These are phyloP conservation scores for Microplitis deprimator DNA, from an alignment of 2,888 invertebrate species.

Conservation along the genomic window DNA sequence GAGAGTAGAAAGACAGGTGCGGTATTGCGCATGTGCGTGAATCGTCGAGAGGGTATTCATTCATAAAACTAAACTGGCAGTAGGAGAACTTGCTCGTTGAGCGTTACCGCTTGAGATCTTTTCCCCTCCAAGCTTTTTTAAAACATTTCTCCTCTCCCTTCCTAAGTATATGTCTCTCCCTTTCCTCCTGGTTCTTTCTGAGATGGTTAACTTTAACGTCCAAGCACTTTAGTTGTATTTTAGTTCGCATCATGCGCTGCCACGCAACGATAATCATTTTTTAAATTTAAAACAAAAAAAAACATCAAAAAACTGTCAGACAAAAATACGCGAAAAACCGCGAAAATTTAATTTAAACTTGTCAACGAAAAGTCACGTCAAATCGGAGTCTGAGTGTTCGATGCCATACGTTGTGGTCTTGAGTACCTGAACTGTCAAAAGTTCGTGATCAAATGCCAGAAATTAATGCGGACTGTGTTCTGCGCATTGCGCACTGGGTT, in stretches of 20 bases:
- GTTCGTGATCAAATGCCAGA: too few species aligned
- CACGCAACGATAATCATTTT: not conserved
- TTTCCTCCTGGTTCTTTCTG: conserved; percentile 21
- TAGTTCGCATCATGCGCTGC: conserved; percentile 32
- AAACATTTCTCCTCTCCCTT: conserved; percentile 31
- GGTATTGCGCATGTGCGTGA: conserved; percentile 38
- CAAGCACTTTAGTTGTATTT: conserved; percentile 27
- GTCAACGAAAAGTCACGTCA: too few species aligned
- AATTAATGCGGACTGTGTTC: too few species aligned
- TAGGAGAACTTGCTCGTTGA: conserved; percentile 52
- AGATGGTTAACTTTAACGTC: conserved; percentile 33
- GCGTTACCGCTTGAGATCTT: conserved; percentile 36
- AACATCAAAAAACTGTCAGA: not conserved
- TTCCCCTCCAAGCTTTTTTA: not conserved
- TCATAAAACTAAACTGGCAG: conserved; percentile 70
- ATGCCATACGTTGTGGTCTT: too few species aligned
- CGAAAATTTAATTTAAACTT: too few species aligned
- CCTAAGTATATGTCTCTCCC: conserved; percentile 26
- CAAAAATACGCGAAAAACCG: too few species aligned
- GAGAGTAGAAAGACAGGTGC: conserved; percentile 35
- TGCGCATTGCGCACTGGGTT: not conserved
- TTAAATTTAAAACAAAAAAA: conserved; percentile 6
- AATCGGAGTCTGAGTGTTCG: too few species aligned
- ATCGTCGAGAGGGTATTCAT: conserved; percentile 71
- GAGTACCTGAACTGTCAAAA: too few species aligned